Evolutionary conservation across 2,888 invertebrate species (phyloP), one percentile per base, ranked within the genome.

Genomic region (Eupithecia insigniata): DNA sequence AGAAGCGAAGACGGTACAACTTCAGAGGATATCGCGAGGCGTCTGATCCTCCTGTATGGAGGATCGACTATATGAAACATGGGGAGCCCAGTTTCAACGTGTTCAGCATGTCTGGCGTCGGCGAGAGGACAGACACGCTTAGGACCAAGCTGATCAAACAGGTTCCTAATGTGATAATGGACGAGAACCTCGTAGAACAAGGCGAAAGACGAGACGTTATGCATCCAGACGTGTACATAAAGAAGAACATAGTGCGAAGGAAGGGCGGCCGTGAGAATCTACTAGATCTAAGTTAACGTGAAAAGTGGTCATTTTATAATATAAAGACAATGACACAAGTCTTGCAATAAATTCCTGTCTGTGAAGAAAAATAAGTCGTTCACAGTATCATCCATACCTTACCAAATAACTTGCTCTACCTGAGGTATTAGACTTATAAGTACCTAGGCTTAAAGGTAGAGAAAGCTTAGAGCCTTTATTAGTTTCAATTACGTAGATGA

Each of bases 21-120:
- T 90, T 86, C 69, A 86, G 86, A 61, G 75, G 77, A 6, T 86
- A 90, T 7, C 83, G 87, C 0, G 81, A 78, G 0, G 85, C 90
- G 0, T 81, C 79, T 0, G 85, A 90, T 26, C 82, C 88, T 0
- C 88, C 92, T 0, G 87, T 90, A 0, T 93, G 93, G 93, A 81
- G 91, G 68, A 92, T 93, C 69, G 93, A 93, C 76, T 93, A 93
- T 77, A 87, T 85, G 84, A 92, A 91, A 76, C 93, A 92, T 68
- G 92, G 92, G 0, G 90, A 91, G 10, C 89, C 92, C 0, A 87
- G 86, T 36, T 36, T 90, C 0, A 89, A 89, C 76, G 80, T 85
- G 77, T 86, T 89, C 22, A 36, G 36, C 16, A 12, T 36, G 34
- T 1, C 12, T 2, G 14, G 18, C 22, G 18, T 16, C 18, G 84